Base-by-base conservation (phyloP, 2,888 invertebrate species). In the Nomada lathburiana region DNA sequence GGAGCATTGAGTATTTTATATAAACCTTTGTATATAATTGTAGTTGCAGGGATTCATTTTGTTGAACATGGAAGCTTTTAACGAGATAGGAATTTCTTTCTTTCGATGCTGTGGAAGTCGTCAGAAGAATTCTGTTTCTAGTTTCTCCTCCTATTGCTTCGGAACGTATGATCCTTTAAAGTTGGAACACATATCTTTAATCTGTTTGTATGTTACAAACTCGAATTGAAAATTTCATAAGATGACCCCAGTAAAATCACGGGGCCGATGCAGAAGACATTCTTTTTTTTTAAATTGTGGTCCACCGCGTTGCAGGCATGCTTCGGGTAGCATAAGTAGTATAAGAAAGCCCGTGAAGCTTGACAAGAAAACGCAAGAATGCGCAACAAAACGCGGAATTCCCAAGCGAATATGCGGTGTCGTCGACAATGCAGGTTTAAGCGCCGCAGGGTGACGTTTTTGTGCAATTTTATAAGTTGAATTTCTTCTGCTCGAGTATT, bases 261-360 rank as follows among this genome's bases (percentile, higher is more conserved):
- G 16, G 20, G 18, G 7, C 52, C 26, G 18, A 16, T 64, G n/a
- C 2, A 20, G 26, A 26, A 26, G 64, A 10, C 26, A 44, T 29
- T 29, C 7, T 26, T 11, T 72, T 72, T 72, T 59, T 26, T 55
- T n/a, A 64, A 64, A 64, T 65, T 53, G 44, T 44, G 53, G 42
- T 16, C n/a, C 53, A 44, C 44, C 36, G 42, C 44, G 53, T 64
- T 47, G 20, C 16, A 44, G 36, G 44, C 42, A 9, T 16, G 44
- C 53, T 64, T 44, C 23, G n/a, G n/a, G 72, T 63, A 44, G 26
- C n/a, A 29, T 26, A 26, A 26, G 72, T 63, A 44, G 26, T 26
- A 29, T 26, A 20, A 42, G 4, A 26, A 55, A 47, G n/a, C 42
- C n/a, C 44, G 20, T 20, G 62, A 23, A n/a, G 71, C 42, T 53